Conservation (phyloP, 2,113 vertebrate species). For the Glaucidium brasilianum region DNA sequence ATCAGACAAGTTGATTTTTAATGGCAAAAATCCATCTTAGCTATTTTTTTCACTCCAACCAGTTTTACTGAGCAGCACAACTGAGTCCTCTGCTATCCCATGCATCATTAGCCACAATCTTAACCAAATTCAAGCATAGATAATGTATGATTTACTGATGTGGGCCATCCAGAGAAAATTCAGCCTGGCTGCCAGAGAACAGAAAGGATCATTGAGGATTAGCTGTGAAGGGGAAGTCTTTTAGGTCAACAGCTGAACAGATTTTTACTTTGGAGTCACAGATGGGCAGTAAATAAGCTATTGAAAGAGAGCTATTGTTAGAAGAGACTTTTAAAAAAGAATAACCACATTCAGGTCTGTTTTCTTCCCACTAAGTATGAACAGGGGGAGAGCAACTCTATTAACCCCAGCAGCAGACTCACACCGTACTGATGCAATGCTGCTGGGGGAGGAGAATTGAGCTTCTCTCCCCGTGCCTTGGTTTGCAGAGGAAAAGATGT, state of each 20-base stretch:
- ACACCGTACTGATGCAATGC: background rate
- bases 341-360: background rate
- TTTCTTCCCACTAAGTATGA: background rate
- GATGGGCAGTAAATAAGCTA: background rate
- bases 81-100: background rate
- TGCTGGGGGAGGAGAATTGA: background rate
- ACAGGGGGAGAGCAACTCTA: background rate
- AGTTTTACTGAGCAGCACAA: background rate
- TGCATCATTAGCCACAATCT: background rate
- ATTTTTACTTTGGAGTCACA: slow-evolving; percentile 10
- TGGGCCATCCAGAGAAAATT: background rate
- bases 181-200: background rate
- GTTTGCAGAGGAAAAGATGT: background rate
- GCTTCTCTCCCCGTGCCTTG: accelerated
- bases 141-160: background rate
- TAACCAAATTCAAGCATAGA: background rate
- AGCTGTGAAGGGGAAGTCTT: background rate
- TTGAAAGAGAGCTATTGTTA: background rate
- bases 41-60: background rate
- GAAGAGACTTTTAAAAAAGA: background rate
- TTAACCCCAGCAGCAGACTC: background rate
- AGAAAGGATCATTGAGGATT: background rate
- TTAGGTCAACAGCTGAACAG: background rate
- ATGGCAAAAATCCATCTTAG: background rate
- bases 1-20: background rate